These are phyloP conservation scores for Diadegma fenestrale DNA, from an alignment of 2,888 invertebrate species.

Conservation along the genomic window DNA sequence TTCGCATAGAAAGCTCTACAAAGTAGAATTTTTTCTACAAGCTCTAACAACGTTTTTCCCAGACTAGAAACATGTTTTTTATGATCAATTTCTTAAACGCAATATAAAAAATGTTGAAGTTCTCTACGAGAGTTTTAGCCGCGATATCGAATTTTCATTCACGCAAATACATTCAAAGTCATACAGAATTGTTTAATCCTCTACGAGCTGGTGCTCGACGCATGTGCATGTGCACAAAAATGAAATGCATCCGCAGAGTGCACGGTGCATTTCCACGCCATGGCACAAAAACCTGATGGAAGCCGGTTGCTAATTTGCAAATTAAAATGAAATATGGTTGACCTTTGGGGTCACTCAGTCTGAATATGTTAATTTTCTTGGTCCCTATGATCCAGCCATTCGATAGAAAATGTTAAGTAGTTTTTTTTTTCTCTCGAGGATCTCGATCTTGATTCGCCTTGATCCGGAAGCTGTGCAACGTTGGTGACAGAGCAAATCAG, in stretches of 20 bases:
- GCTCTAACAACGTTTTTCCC: not conserved
- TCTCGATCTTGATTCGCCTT: not conserved
- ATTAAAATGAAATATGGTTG: no score
- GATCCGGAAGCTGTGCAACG: not conserved
- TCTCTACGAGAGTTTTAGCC: not conserved
- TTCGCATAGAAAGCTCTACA: not conserved
- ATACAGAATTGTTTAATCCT: not conserved
- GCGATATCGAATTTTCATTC: not conserved
- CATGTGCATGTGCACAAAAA: no score
- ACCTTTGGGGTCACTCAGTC: no score
- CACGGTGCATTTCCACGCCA: no score
- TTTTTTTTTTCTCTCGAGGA: not conserved
- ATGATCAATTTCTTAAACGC: not conserved
- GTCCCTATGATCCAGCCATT: no score
- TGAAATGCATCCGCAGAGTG: no score
- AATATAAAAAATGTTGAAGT: not conserved
- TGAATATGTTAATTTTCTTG: no score
- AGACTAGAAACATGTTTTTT: not conserved
- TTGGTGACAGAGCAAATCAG: not conserved
- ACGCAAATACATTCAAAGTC: not conserved
- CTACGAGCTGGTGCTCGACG: no score
- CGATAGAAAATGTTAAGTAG: not conserved
- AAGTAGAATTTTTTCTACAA: not conserved
- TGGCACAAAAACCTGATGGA: no score
- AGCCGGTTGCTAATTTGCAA: no score